A percentile compares a stretch with the other conserved stretches of the same genome.
Evolutionary conservation across 2,113 vertebrate species (phyloP).

Genomic region (Phaethon lepturus): DNA sequence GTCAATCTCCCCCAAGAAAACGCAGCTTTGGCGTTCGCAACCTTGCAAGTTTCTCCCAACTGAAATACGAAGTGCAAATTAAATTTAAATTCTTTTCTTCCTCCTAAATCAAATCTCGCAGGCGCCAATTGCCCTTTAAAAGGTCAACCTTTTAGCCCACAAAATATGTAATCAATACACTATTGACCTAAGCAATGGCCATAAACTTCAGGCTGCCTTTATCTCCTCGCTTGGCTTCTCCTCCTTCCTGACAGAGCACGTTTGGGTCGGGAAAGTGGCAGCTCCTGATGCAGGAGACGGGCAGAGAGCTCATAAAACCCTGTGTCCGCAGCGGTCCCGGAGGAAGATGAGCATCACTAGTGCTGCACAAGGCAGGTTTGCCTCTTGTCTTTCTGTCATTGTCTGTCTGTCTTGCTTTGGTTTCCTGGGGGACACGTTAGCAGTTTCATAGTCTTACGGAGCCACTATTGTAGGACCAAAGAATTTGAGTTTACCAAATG

Average conservation of each 20-base stretch:
- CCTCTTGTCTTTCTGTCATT: background rate
- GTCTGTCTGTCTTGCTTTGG: background rate
- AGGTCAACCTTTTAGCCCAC: constrained; percentile 7
- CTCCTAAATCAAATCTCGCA: constrained; percentile 1
- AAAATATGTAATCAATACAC: background rate
- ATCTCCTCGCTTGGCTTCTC: background rate
- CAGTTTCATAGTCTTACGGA: background rate
- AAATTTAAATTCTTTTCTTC: constrained; percentile 9
- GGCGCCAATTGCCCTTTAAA: constrained; percentile 5
- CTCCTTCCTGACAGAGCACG: background rate
- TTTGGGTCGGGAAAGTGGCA: background rate
- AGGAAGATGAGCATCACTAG: background rate
- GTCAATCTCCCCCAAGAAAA: background rate
- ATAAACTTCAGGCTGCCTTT: background rate
- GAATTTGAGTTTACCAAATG: background rate
- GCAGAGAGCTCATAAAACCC: background rate
- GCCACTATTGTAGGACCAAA: background rate
- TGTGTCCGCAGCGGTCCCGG: accelerated
- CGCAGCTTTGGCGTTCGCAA: accelerated
- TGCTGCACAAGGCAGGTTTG: background rate
- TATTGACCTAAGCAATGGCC: constrained; percentile 9
- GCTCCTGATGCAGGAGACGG: background rate
- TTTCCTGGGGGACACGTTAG: background rate
- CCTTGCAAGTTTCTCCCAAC: background rate
- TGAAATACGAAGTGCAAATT: background rate